A percentile compares a stretch with the other conserved stretches of the same genome.
These are phyloP conservation scores for Sarcoramphus papa DNA, from an alignment of 2,797 vertebrate species.

Conservation along the genomic window DNA sequence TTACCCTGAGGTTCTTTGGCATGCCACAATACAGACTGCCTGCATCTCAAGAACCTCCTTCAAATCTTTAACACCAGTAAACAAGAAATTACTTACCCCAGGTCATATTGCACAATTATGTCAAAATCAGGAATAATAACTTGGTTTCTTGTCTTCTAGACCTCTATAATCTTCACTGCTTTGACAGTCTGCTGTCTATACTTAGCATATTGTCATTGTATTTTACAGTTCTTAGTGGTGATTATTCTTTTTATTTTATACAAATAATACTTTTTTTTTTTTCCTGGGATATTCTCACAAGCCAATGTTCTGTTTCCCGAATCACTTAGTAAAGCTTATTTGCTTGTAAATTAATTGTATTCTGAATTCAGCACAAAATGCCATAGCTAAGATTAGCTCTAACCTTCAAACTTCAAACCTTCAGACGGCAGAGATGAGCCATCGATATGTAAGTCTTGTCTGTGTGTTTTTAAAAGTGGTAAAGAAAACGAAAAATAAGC, in stretches of 20 bases:
- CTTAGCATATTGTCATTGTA: not conserved
- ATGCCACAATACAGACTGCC: not conserved
- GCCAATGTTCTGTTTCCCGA: not conserved
- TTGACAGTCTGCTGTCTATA: not conserved
- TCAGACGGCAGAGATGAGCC: constrained; percentile 12
- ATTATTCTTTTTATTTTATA: not conserved
- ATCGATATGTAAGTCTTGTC: constrained; percentile 10
- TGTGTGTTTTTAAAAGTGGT: constrained; percentile 8
- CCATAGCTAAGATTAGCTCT: constrained; percentile 40
- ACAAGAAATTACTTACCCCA: not conserved
- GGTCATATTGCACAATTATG: not conserved
- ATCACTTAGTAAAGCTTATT: constrained; percentile 7
- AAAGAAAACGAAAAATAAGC: not conserved
- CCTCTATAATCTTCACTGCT: not conserved
- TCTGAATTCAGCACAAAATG: constrained; percentile 34
- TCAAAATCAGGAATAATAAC: not conserved
- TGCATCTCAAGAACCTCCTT: not conserved
- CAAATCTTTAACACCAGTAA: not conserved
- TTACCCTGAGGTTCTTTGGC: not conserved
- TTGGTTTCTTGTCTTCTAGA: not conserved
- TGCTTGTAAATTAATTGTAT: constrained; percentile 32
- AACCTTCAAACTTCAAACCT: constrained; percentile 44
- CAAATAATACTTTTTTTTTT: not conserved
- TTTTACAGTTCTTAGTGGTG: not conserved
- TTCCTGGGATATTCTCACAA: not conserved